These are phyloP conservation scores for Dryococelus australis DNA, from an alignment of 2,888 invertebrate species.

Conservation along the genomic window DNA sequence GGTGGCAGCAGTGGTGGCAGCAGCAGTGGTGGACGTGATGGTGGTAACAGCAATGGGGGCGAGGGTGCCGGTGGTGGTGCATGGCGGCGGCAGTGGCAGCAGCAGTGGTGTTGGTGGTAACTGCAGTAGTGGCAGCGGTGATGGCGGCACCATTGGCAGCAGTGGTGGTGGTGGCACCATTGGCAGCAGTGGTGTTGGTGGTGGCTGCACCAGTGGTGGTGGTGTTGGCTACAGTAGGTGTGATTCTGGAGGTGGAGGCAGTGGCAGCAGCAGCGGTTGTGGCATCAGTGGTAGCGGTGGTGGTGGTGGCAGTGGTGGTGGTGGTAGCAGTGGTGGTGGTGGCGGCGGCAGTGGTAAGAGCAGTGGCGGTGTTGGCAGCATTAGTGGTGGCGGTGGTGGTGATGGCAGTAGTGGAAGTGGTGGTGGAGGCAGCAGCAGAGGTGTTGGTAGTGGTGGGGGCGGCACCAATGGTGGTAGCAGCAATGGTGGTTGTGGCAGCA, in stretches of 20 bases:
- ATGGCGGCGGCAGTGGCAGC: background rate
- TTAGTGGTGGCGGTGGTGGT: background rate
- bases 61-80: background rate
- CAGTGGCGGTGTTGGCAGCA: background rate
- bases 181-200: background rate
- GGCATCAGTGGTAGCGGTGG: background rate
- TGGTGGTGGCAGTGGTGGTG: background rate
- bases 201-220: background rate
- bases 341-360: background rate
- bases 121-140: background rate
- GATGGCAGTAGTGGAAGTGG: background rate
- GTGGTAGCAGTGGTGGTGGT: conserved; percentile 4
- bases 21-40: background rate
- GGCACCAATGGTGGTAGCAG: background rate
- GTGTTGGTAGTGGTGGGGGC: background rate
- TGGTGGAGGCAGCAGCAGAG: background rate
- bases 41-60: background rate
- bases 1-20: background rate
- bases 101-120: background rate
- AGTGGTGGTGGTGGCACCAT: background rate
- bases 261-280: background rate
- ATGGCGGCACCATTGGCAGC: background rate
- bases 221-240: background rate
- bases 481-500: conserved; percentile 22
- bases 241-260: background rate